Evolutionary conservation across 2,113 vertebrate genomes (phyloP).

Genomic region (Cyanoramphus novaezelandiae): DNA sequence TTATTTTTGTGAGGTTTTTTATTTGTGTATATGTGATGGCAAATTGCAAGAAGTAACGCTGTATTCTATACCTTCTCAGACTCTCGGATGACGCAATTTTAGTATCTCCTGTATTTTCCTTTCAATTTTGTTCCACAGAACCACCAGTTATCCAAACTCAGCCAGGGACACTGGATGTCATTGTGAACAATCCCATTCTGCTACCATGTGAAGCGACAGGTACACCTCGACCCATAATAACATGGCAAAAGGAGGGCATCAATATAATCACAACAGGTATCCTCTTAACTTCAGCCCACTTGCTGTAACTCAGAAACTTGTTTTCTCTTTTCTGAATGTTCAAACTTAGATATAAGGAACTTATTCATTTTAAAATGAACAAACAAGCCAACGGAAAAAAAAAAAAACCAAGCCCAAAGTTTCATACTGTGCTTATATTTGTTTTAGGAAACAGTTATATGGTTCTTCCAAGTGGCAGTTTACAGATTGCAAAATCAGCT

Average conservation of each 20-base stretch:
- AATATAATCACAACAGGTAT: constrained; percentile 84
- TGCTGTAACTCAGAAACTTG: neutral
- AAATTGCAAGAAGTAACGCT: neutral
- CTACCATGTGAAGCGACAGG: constrained; percentile 88
- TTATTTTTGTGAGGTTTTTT: neutral
- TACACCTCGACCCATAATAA: constrained; percentile 86
- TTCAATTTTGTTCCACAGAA: constrained; percentile 72
- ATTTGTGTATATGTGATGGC: neutral
- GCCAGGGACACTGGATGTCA: constrained; percentile 82
- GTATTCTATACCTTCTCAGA: neutral
- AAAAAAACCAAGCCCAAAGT: neutral
- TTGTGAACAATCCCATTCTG: constrained; percentile 84
- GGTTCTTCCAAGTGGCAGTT: constrained; percentile 83
- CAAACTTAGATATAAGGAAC: neutral
- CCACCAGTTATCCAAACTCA: constrained; percentile 86
- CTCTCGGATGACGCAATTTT: neutral
- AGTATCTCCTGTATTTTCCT: neutral
- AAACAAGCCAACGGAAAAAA: neutral
- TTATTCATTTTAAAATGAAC: neutral
- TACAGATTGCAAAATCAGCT: constrained; percentile 85
- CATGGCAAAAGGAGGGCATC: constrained; percentile 97
- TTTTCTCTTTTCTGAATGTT: neutral
- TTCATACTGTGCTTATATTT: neutral
- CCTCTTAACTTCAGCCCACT: neutral
- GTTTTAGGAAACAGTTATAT: constrained; percentile 78